Evolutionary conservation across 2,113 vertebrate genomes (phyloP), one percentile per base, ranked within the genome.

Genomic region (Cheirogaleus medius): DNA sequence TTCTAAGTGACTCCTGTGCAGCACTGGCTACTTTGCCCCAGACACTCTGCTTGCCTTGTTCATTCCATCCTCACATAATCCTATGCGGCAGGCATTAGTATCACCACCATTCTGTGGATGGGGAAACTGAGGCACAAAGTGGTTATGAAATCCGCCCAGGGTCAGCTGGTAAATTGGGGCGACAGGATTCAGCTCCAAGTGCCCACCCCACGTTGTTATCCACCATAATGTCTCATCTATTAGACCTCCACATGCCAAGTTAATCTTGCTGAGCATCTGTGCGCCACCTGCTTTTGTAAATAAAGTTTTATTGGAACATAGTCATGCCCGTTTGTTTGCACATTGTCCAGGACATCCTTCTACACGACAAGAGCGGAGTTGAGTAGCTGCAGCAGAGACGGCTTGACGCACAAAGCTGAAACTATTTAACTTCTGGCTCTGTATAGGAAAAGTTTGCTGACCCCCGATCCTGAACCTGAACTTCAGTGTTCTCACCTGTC

Each of bases 71-170:
- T 87, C 56, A 20, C 44, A 12, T n/a, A 34, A 42, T 42, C 12
- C 68, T 39, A 0, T 0, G 69, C 0, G 1, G 29, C 4, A 15
- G 49, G 27, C 27, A 13, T 2, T 8, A 44, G 15, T 18, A 29
- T 5, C 20, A 6, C 39, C n/a, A 58, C 73, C 25, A 1, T 77
- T 77, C 82, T 39, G 5, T 58, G 66, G 64, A 60, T 49, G 52
- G 49, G 42, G 64, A 93, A 84, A 94, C 77, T 44, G 91, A 95
- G 86, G 56, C 86, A 52, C 56, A 37, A 34, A 56, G 20, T 23
- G 12, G 8, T 13, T 39, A 27, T 20, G 63, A 78, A 44, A 47
- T 25, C 82, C 49, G 7, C 42, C 37, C 15, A 25, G 6, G 68
- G 21, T 78, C 85, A 69, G n/a, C 37, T 42, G 18, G 37, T 14